These are phyloP conservation scores for Chiropotes sagulatus DNA, from an alignment of 2,797 vertebrate genomes.

Conservation along the genomic window DNA sequence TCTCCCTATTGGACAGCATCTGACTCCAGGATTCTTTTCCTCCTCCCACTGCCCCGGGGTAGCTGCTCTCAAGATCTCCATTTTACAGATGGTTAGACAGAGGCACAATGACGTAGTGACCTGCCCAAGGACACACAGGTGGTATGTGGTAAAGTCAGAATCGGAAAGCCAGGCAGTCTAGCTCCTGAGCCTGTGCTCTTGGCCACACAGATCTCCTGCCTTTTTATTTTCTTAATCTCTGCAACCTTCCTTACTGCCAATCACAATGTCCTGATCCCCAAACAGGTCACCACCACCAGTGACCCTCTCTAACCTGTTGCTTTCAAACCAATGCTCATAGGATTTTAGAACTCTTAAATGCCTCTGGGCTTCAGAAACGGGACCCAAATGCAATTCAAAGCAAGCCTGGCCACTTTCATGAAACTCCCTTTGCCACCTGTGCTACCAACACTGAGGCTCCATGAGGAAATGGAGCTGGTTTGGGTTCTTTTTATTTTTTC, in stretches of 20 bases:
- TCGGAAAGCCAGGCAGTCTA: background rate
- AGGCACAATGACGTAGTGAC: background rate
- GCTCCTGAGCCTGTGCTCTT: background rate
- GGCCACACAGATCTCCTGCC: background rate
- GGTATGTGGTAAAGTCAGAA: background rate
- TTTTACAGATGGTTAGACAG: background rate
- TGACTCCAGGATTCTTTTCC: background rate
- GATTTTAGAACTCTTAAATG: background rate
- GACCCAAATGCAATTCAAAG: background rate
- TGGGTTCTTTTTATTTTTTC: background rate
- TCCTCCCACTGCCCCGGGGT: background rate
- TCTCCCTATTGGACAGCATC: background rate
- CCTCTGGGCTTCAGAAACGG: background rate
- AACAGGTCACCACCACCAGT: background rate
- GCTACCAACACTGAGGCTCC: background rate
- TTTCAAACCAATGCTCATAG: background rate
- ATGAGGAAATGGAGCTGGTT: background rate
- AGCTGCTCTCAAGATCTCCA: background rate
- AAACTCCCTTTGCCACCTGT: constrained; percentile 40
- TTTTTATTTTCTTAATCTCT: background rate
- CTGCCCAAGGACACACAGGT: background rate
- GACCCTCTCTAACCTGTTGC: background rate
- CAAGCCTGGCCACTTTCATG: background rate
- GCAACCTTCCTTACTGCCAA: background rate
- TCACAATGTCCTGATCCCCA: background rate